Evolutionary conservation across 1,140 invertebrate genomes (phyloP), one percentile per base, ranked within the genome.

Genomic region (Euwallacea fornicatus): DNA sequence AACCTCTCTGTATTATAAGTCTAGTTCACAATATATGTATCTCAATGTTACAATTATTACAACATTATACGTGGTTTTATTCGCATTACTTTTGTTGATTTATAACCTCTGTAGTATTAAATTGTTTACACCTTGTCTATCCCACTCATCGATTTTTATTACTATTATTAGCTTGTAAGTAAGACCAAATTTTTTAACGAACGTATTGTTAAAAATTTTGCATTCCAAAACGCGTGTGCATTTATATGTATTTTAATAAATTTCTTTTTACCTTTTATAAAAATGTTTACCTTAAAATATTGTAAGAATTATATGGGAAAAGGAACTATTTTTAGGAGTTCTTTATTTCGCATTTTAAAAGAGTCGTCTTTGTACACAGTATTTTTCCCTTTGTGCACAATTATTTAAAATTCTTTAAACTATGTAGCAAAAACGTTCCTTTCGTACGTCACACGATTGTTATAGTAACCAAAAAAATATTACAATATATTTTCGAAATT

Each of bases 161-260:
- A 56, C 58, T 64, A 56, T 70, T 70, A 44, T 70, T 70, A 70
- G 68, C 63, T 71, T 71, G 55, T 66, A 66, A 71, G 69, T 47
- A 60, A 71, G 69, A 71, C 69, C 69, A 71, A 70, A 71, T 71
- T 68, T 68, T 68, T 68, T 69, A 60, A 71, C 62, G 46, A 59
- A 65, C 58, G 58, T 64, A 69, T 69, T 63, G 67, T 69, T 58
- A 70, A 65, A 71, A 71, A 33, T 65, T 58, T 56, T 71, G 69
- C 69, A 71, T 71, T 71, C 69, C 69, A 71, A 71, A 65, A 58
- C 61, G 41, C 44, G 46, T 66, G 13, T 54, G 62, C 44, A 71
- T 71, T 71, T 65, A 65, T 59, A 65, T 70, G 69, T 70, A 70
- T 70, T 71, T 71, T 71, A 71, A 71, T 71, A 71, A 71, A 71